A percentile compares a stretch with the other conserved stretches of the same genome.
Conservation (phyloP, 2,888 invertebrate genomes). For the Ectropis crepuscularia region DNA sequence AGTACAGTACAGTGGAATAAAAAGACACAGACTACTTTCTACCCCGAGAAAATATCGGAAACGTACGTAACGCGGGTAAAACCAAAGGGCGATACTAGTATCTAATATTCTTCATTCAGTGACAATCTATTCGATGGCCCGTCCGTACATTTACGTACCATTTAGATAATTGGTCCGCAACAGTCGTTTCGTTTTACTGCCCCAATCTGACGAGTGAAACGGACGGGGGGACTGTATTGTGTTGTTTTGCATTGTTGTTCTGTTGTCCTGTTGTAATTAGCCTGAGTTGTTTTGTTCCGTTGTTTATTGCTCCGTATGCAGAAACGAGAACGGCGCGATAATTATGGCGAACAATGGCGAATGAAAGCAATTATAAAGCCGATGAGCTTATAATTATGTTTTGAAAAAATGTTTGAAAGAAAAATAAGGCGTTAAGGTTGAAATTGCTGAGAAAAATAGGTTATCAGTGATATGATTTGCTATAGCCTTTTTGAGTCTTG, state of each 20-base stretch:
- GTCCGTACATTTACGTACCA: constrained; percentile 17
- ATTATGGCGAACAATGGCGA: constrained; percentile 8
- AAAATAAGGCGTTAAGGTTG: no score
- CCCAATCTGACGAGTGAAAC: constrained; percentile 15
- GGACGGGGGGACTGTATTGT: constrained; percentile 4
- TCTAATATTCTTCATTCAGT: no score
- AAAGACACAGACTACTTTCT: no score
- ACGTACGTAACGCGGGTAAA: no score
- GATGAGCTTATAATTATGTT: constrained; percentile 1
- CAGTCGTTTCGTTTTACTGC: constrained; percentile 20
- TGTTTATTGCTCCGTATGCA: constrained; percentile 13
- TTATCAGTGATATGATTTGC: no score
- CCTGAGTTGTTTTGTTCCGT: constrained; percentile 24
- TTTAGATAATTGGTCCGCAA: constrained; percentile 21
- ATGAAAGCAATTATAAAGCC: constrained; percentile 1
- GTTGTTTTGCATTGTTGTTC: constrained; percentile 9
- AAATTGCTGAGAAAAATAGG: no score
- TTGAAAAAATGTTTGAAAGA: no score
- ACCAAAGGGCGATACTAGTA: no score
- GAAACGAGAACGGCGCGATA: constrained; percentile 3
- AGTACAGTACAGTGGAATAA: no score
- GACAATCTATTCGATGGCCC: neutral
- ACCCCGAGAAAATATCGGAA: no score
- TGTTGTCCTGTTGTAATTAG: constrained; percentile 20
- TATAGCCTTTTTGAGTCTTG: no score